These are phyloP conservation scores for Unio delphinus DNA, from an alignment of 2,888 invertebrate genomes.

Conservation along the genomic window DNA sequence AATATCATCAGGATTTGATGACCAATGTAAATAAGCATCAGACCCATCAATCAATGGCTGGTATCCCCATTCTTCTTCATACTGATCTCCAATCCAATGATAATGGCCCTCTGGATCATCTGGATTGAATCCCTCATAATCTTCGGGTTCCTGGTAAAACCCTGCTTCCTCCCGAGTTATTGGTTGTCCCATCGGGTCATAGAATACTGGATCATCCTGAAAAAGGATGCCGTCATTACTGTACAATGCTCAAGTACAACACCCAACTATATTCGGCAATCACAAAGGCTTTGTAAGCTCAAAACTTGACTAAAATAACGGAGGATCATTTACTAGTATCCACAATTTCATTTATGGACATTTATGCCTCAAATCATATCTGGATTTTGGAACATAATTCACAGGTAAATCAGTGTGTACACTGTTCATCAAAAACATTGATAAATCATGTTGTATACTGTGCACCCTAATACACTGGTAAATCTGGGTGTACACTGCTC, in stretches of 20 bases:
- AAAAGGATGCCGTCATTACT: conserved; percentile 7
- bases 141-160: conserved; percentile 39
- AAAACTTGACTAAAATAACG: no score
- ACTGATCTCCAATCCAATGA: conserved; percentile 45
- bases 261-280: not conserved
- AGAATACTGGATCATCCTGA: conserved; percentile 61
- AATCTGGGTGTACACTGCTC: no score
- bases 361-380: no score
- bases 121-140: conserved; percentile 42
- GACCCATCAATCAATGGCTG: not conserved
- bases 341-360: no score
- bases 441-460: no score
- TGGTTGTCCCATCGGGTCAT: conserved; percentile 50
- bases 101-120: conserved; percentile 52
- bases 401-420: no score
- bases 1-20: conserved; percentile 6
- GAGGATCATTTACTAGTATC: no score
- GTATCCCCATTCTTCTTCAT: not conserved
- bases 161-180: conserved; percentile 57
- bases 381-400: no score
- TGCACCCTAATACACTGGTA: no score
- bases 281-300: not conserved
- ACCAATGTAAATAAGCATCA: conserved; percentile 1
- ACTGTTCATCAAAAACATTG: no score
- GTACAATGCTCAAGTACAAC: not conserved